Evolutionary conservation across 2,888 invertebrate genomes (phyloP), one percentile per base, ranked within the genome.

Genomic region (Athalia rosae): DNA sequence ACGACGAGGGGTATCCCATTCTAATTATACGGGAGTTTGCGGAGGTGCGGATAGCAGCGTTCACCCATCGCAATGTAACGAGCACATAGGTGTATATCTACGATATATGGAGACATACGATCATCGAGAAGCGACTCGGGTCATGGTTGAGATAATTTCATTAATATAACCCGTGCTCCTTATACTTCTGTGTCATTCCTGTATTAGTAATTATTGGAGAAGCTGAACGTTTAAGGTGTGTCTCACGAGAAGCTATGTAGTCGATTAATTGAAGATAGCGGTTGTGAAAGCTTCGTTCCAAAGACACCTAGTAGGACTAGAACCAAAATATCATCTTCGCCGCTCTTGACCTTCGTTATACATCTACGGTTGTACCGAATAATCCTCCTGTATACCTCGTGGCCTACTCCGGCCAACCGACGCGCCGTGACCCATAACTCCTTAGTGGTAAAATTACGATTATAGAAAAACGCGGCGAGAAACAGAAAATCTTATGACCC

Each of bases 401-500:
- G 71, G 43, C 71, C 71, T 50, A 71, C 71, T 71, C 71, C 71
- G 71, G 43, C 71, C 71, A 50, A 71, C 71, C 71, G 58, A 71
- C 58, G 71, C 43, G 58, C 50, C n/a, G 53, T 53, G 53, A 7
- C 53, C 56, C 56, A 43, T 71, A 50, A 58, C 45, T 43, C n/a
- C 45, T 56, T 71, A 45, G 13, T 28, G 28, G 28, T 28, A 28
- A 28, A 28, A 28, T 28, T 28, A 28, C 28, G 28, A 28, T 28
- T 28, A 28, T 28, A 28, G 28, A 0, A 28, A 28, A 28, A 28
- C n/a, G n/a, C n/a, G n/a, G n/a, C n/a, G n/a, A 28, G 28, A 28
- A 28, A 28, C 28, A 28, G 41, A 48, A 53, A 0, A 11, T 11
- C 45, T 15, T 71, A 43, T 58, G 45, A 45, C 13, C 43, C n/a